Evolutionary conservation across 2,797 vertebrate species (phyloP), one percentile per base, ranked within the genome.

Genomic region (Carcharodon carcharias): DNA sequence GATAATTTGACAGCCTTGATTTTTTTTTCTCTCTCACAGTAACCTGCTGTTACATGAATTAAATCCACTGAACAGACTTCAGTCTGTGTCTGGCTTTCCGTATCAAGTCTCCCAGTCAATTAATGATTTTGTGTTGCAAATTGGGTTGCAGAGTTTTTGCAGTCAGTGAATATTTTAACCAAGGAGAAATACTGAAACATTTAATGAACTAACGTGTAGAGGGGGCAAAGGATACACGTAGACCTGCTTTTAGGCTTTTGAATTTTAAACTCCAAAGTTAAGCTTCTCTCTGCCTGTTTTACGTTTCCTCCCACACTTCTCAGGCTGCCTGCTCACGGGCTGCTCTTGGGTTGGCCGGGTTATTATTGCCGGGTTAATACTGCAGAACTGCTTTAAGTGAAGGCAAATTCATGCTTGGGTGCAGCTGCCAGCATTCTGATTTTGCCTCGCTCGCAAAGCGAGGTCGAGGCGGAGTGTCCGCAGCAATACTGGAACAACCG

Each of bases 41-140:
- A 98, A 98, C 99, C 98, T 98, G 98, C 99, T 99, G 99, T 97
- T 99, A 97, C 97, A 98, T 97, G 98, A 99, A 99, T 99, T 99
- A 99, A 98, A 98, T 98, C 97, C 98, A 98, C 98, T 97, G 96
- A 98, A 98, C 98, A 98, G 97, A 98, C 97, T 97, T 97, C 96
- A 97, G 97, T 97, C 97, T 97, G 98, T 96, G 97, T 97, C 97
- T 97, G 97, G 97, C 97, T 97, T 98, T 96, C 97, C 98, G 98
- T 98, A 98, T 98, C 98, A 98, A 98, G 98, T 98, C 98, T 98
- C 98, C 98, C 98, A 98, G 98, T 98, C 98, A 98, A 98, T 99
- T 99, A 98, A 99, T 98, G 98, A 98, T 98, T 98, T 98, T 98
- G 97, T 97, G 98, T 98, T 98, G 98, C 98, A 99, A 99, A 99